Base-by-base conservation (phyloP, 2,797 vertebrate genomes). In the Octomys mimax region DNA sequence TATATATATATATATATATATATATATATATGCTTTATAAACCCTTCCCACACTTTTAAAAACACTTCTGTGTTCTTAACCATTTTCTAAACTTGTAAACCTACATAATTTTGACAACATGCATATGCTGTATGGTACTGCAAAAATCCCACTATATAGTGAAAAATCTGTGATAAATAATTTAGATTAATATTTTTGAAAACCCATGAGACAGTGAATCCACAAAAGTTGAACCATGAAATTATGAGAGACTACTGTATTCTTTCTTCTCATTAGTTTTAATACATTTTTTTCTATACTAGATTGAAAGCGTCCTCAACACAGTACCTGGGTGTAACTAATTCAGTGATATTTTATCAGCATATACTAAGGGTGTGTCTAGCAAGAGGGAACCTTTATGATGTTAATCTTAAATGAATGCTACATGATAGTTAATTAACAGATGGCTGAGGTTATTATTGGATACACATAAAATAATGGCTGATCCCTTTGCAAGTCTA, bases 181-280 rank as follows among this genome's bases (percentile, higher is more conserved):
- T 18, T 54, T 4, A 54, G 14, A 16, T 54, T 54, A 54, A 54
- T 54, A 18, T 54, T 3, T 54, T 54, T 54, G 14, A 54, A 54
- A 54, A 54, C 14, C 54, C 14, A 18, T 3, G 16, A 16, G 16
- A 16, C 54, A 54, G 13, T 54, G 14, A 54, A 14, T 54, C 54
- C 54, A 54, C 14, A 14, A 54, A 54, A 54, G 14, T 54, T 4
- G 54, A 54, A 54, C 14, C 54, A 54, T 54, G 14, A 54, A 54
- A 54, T 54, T 16, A 14, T 54, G 54, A 14, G 3, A 14, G 14
- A 54, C 54, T 54, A 54, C 54, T 70, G 42, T 75, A 75, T 31
- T 61, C 6, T 42, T 79, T 39, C 13, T 82, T 85, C 33, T 83
- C 33, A 66, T 83, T 95, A 61, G 21, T 71, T 62, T 95, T 92